A percentile compares a stretch with the other conserved stretches of the same genome.
Evolutionary conservation across 2,113 vertebrate genomes (phyloP).

Genomic region (Prochilodus magdalenae): DNA sequence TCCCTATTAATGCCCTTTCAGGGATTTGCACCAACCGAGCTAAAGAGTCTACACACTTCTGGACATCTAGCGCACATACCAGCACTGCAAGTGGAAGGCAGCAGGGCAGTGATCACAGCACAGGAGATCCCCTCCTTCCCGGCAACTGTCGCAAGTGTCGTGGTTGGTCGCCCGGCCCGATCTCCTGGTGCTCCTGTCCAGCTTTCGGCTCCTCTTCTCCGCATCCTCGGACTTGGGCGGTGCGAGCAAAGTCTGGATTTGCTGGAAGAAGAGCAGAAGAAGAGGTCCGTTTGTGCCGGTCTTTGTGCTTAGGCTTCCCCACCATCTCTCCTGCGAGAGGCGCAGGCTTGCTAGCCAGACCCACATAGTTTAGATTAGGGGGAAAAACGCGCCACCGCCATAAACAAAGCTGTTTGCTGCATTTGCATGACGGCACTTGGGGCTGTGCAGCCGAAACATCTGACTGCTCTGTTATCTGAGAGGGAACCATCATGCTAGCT

Average conservation of each 20-base stretch:
- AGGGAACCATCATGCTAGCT: conserved; percentile 13
- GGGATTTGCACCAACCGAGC: background rate
- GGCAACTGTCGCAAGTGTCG: conserved; percentile 91
- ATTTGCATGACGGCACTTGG: too few species aligned
- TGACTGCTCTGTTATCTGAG: background rate
- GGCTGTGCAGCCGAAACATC: background rate
- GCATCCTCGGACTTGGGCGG: conserved; percentile 87
- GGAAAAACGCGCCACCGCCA: background rate
- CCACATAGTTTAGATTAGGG: background rate
- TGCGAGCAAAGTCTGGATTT: conserved; percentile 89
- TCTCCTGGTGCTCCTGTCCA: conserved; percentile 83
- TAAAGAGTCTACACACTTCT: background rate
- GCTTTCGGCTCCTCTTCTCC: conserved; percentile 82
- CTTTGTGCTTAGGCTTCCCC: background rate
- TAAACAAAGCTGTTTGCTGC: too few species aligned
- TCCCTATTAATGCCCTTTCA: too few species aligned
- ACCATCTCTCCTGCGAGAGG: background rate
- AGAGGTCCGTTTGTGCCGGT: background rate
- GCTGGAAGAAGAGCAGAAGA: conserved; percentile 70
- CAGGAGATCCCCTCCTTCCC: conserved; percentile 88
- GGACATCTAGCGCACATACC: conserved; percentile 67
- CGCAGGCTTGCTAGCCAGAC: background rate
- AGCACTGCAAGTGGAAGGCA: conserved; percentile 91
- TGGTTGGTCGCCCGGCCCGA: conserved; percentile 87
- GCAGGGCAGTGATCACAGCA: conserved; percentile 90